Evolutionary conservation across 2,113 vertebrate genomes (phyloP).

Genomic region (Jacana jacana): DNA sequence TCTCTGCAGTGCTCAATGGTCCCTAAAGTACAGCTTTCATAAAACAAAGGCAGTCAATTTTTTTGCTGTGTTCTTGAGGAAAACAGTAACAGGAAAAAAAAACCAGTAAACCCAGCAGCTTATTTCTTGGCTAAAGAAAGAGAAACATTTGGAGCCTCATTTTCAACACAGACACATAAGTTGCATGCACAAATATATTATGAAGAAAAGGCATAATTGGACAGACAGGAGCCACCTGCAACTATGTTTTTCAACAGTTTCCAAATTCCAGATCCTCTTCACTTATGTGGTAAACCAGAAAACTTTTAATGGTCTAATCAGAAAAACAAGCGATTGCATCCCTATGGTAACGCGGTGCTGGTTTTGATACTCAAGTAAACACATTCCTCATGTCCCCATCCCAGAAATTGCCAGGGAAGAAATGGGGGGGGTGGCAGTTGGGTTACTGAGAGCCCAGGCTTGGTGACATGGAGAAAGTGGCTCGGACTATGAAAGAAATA

Average conservation of each 20-base stretch:
- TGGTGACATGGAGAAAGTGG: not conserved
- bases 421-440: not conserved
- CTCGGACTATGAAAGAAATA: not conserved
- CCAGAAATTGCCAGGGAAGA: not conserved
- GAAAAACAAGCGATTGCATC: not conserved
- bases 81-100: not conserved
- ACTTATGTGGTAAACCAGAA: not conserved
- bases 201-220: not conserved
- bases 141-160: not conserved
- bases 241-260: not conserved
- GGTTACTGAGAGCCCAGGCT: not conserved
- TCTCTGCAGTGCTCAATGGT: not conserved
- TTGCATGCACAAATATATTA: not conserved
- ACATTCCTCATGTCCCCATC: not conserved
- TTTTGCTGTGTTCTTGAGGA: not conserved
- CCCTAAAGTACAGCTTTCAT: not conserved
- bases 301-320: not conserved
- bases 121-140: not conserved
- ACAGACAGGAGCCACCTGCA: not conserved
- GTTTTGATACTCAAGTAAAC: not conserved
- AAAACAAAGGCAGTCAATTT: not conserved
- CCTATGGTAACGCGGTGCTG: not conserved
- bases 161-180: not conserved
- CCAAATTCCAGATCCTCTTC: not conserved
- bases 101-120: not conserved